Conservation (phyloP, 1,140 invertebrate genomes). For the Brachionus rotundiformis region DNA sequence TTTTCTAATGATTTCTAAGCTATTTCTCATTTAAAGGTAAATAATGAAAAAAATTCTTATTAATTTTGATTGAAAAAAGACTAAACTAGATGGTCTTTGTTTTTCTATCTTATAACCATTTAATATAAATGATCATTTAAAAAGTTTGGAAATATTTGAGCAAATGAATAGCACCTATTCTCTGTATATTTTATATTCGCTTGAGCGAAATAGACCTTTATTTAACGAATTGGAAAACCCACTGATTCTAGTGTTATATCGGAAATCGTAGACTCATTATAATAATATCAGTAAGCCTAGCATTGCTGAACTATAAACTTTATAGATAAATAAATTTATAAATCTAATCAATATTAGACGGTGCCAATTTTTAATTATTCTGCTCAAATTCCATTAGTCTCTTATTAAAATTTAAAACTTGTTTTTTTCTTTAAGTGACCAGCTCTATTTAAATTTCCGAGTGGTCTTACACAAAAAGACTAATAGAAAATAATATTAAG, state of each 20-base stretch:
- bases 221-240: background rate
- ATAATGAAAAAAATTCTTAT: background rate
- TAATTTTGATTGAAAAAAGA: no score
- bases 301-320: background rate
- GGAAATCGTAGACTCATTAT: slow-evolving; percentile 8
- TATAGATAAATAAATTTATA: background rate
- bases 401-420: background rate
- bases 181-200: slow-evolving; percentile 19
- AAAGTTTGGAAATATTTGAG: background rate
- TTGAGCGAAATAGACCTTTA: slow-evolving; percentile 13
- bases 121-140: background rate
- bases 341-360: background rate
- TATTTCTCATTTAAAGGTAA: background rate
- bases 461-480: background rate
- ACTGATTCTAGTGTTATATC: background rate
- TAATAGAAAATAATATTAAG: background rate
- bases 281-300: background rate
- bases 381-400: background rate
- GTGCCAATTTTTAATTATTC: background rate
- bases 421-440: background rate
- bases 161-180: background rate
- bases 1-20: background rate
- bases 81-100: background rate
- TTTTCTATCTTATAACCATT: background rate
- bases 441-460: background rate